Percentiles rank a stretch among this genome's conserved stretches.
phyloP scores from a whole-genome alignment of 2,888 invertebrate species.

The Dryocosmus kuriphilus region DNA sequence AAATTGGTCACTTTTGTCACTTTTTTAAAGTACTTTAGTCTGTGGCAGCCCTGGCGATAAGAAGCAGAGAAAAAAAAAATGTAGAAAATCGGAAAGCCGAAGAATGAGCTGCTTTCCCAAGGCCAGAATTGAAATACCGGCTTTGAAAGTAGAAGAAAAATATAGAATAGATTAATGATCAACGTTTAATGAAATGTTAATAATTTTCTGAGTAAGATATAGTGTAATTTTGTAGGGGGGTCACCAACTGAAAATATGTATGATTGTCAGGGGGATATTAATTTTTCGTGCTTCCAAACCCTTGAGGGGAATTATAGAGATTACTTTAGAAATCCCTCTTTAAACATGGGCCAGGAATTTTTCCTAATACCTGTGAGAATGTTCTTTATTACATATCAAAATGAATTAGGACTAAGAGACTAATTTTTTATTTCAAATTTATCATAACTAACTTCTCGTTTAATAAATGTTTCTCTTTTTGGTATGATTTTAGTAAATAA shows the following conservation, averaged over 20 bases:
- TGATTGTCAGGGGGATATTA: neutral
- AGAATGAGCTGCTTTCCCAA: slow-evolving; percentile 1
- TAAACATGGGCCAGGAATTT: neutral
- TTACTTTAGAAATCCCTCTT: neutral
- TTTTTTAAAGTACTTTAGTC: too few species aligned
- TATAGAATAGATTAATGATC: neutral
- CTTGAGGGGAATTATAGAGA: neutral
- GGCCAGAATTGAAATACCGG: neutral
- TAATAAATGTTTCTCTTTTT: too few species aligned
- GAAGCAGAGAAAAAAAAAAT: neutral
- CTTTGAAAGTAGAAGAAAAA: neutral
- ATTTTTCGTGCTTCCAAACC: slow-evolving; percentile 4
- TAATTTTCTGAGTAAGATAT: neutral
- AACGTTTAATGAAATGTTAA: neutral
- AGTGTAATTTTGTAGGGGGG: neutral
- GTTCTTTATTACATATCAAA: too few species aligned
- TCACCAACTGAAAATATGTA: neutral
- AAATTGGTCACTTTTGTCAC: too few species aligned
- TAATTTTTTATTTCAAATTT: too few species aligned
- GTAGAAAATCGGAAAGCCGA: neutral
- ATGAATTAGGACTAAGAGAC: too few species aligned
- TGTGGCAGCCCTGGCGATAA: too few species aligned
- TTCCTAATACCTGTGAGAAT: neutral
- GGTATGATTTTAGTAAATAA: too few species aligned
- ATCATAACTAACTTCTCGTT: too few species aligned